Base-by-base conservation (phyloP, 2,113 vertebrate species). In the Blennius ocellaris region DNA sequence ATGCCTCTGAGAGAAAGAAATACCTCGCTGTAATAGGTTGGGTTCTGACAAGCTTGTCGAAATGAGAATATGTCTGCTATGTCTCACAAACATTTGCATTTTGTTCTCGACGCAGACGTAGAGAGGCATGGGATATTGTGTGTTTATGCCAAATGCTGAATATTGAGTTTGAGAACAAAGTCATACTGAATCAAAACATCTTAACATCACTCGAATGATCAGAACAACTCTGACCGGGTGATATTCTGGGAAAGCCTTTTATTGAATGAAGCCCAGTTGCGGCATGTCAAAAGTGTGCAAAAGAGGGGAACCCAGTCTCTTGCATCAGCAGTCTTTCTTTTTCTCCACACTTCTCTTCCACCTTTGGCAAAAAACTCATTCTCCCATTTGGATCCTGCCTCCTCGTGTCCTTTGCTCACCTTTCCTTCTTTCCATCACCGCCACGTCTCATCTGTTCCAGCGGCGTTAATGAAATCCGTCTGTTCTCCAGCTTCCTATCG, bases 301-400 rank as follows among this genome's bases (percentile, higher is more conserved):
- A 50, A 36, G 40, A 69, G 73, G 55, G 63, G 83, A 82, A 78
- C 72, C 63, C 63, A 56, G 45, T 47, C 47, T 73, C 52, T 55
- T n/a, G 50, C 1, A 39, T 67, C 45, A 56, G 21, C 52, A 59
- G 30, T 44, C 43, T 9, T 50, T 51, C 8, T 37, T 39, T 38
- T 7, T 38, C 30, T 21, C 15, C 49, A 30, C 21, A 30, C 21
- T 30, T 57, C 45, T 17, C 48, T 14, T 37, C 43, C 52, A 16
- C 39, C 52, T 30, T 48, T 37, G 11, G 17, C 14, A 66, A 61
- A 67, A 67, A 43, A 37, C 7, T 7, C 36, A 15, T 60, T 8
- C 10, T 53, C 21, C 39, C 14, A 21, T 49, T 63, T 10, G 12
- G 16, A 36, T 43, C 7, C 54, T 37, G 30, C 21, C 17, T 71